Evolutionary conservation across 64 coral and sea anemone species (phyloP).

Genomic region (Actinia tenebrosa): DNA sequence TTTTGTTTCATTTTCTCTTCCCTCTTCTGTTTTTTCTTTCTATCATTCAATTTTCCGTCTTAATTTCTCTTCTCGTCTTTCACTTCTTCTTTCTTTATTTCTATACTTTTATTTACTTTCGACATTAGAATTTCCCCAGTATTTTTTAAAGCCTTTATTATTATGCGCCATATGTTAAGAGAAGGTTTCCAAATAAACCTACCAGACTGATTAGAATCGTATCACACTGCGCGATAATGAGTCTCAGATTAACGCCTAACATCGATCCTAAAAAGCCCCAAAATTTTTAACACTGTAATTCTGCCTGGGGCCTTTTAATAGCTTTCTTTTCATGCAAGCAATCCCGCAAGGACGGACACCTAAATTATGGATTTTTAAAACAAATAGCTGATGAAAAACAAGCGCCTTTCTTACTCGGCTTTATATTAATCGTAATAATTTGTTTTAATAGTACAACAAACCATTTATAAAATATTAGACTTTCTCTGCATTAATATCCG

Average conservation of each 20-base stretch:
- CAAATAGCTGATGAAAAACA: not conserved
- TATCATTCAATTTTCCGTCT: no score
- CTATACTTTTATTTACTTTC: no score
- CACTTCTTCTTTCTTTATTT: no score
- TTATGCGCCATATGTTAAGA: not conserved
- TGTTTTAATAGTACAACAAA: no score
- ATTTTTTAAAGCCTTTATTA: no score
- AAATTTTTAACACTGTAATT: not conserved
- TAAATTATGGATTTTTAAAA: not conserved
- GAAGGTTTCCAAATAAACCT: not conserved
- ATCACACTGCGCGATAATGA: not conserved
- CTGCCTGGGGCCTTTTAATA: not conserved
- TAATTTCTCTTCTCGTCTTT: no score
- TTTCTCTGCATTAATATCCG: no score
- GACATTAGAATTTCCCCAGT: no score
- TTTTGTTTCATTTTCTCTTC: no score
- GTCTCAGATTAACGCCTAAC: not conserved
- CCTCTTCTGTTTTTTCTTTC: no score
- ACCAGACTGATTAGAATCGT: not conserved
- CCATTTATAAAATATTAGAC: no score
- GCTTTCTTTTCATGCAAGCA: not conserved
- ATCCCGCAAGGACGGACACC: not conserved
- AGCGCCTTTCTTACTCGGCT: not conserved
- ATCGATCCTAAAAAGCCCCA: not conserved
- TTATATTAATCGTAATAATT: no score